These are phyloP conservation scores for Apotomis turbidana DNA, from an alignment of 2,888 invertebrate species.

Conservation along the genomic window DNA sequence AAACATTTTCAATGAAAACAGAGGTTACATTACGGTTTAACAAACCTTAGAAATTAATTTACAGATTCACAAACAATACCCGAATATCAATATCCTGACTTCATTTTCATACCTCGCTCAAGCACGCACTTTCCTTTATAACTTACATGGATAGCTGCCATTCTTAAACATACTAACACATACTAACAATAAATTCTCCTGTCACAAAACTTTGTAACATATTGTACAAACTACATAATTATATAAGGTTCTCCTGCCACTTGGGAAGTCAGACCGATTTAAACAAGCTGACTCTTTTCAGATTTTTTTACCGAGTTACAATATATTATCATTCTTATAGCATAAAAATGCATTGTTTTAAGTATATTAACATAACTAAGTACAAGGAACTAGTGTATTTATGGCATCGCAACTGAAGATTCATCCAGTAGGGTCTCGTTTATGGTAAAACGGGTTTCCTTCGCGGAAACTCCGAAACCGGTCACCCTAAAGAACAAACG, in stretches of 20 bases:
- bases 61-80: too few species aligned
- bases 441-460: constrained; percentile 25
- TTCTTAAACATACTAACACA: background rate
- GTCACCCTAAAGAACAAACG: constrained; percentile 8
- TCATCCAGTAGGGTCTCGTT: constrained; percentile 6
- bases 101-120: background rate
- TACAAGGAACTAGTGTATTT: constrained; percentile 38
- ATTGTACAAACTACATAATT: too few species aligned
- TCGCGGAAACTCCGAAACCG: constrained; percentile 12
- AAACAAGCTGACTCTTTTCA: too few species aligned
- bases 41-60: too few species aligned
- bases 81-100: background rate
- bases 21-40: too few species aligned
- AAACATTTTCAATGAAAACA: too few species aligned
- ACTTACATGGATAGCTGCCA: background rate
- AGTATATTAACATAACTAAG: constrained; percentile 8
- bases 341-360: constrained; percentile 37
- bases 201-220: too few species aligned
- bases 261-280: too few species aligned
- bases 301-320: background rate
- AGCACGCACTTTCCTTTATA: background rate
- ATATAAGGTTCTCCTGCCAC: too few species aligned
- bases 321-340: constrained; percentile 8
- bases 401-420: constrained; percentile 35
- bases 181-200: too few species aligned